These are phyloP conservation scores for Seira musarum DNA, from an alignment of 2,888 invertebrate species.

Conservation along the genomic window DNA sequence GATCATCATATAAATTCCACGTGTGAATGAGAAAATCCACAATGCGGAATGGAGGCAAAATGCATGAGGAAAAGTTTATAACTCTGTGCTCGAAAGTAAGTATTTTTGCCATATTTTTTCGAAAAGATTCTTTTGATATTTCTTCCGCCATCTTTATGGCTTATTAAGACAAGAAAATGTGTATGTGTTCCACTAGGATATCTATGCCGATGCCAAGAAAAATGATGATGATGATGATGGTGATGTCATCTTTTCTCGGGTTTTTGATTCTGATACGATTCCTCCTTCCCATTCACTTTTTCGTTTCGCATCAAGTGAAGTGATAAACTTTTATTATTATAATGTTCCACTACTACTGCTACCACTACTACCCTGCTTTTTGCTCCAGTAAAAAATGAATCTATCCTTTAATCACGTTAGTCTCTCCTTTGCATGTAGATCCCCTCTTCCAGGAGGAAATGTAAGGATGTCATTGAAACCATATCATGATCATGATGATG, in stretches of 20 bases:
- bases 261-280: not conserved
- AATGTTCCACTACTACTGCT: not conserved
- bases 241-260: constrained; percentile 1
- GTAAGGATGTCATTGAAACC: constrained; percentile 27
- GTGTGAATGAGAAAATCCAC: not conserved
- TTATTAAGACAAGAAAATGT: not conserved
- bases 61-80: not conserved
- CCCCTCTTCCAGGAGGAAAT: not conserved
- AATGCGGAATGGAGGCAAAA: not conserved
- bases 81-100: not conserved
- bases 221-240: not conserved
- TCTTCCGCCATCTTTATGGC: not conserved
- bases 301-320: not conserved
- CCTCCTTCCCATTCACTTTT: not conserved
- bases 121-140: not conserved
- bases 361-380: constrained; percentile 12
- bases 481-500: constrained; percentile 22
- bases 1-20: constrained; percentile 13
- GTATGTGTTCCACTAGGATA: not conserved
- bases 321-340: constrained; percentile 15
- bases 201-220: not conserved
- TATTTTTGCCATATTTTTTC: not conserved
- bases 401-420: constrained; percentile 1
- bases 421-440: constrained; percentile 1
- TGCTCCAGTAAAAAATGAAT: not conserved